phyloP scores from a whole-genome alignment of 2,888 invertebrate genomes.

The Polydrusus pterygomalis region DNA sequence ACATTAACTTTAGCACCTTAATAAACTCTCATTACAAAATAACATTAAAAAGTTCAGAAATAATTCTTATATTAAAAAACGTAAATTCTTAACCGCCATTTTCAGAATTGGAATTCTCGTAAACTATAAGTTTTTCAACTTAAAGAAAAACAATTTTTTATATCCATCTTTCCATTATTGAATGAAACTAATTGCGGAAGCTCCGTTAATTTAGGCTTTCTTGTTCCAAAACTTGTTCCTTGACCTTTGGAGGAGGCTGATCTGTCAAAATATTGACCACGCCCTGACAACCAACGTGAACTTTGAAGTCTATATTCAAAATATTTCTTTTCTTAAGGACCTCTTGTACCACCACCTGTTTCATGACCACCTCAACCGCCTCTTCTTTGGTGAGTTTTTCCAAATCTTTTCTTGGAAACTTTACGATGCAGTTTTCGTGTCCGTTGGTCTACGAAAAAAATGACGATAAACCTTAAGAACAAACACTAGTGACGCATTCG shows the following conservation, averaged over 20 bases:
- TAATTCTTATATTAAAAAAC: too few species aligned
- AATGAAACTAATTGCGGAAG: too few species aligned
- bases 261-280: slow-evolving; percentile 66
- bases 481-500: too few species aligned
- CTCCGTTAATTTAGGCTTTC: background rate
- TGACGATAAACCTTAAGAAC: background rate
- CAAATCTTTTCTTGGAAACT: slow-evolving; percentile 73
- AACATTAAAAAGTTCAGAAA: too few species aligned
- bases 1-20: too few species aligned
- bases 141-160: too few species aligned
- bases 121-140: too few species aligned
- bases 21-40: too few species aligned
- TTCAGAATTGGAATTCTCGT: too few species aligned
- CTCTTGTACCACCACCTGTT: slow-evolving; percentile 69
- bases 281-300: slow-evolving; percentile 67
- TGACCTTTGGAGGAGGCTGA: slow-evolving; percentile 54
- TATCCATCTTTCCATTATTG: too few species aligned
- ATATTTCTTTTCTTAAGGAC: slow-evolving; percentile 66
- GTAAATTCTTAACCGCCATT: too few species aligned
- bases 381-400: slow-evolving; percentile 74
- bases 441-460: slow-evolving; percentile 73
- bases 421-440: slow-evolving; percentile 72
- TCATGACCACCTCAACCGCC: slow-evolving; percentile 74
- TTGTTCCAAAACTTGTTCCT: slow-evolving; percentile 23
- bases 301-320: slow-evolving; percentile 64